phyloP scores from a whole-genome alignment of 2,113 vertebrate genomes.

The Phalacrocorax pelagicus region DNA sequence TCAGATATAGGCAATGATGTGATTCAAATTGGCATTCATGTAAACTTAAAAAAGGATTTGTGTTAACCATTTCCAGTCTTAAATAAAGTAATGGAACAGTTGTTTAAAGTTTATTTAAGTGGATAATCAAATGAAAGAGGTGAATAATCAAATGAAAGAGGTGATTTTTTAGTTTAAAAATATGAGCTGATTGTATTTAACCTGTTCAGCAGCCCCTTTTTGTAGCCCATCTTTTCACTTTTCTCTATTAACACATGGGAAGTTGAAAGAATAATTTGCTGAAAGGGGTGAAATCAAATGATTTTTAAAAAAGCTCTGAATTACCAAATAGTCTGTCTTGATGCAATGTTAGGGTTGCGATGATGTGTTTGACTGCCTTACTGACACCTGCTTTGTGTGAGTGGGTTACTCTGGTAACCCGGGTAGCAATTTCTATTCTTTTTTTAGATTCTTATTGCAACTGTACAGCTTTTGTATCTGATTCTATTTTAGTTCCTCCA shows the following conservation, averaged over 20 bases:
- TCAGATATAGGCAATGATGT: background rate
- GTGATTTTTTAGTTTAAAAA: background rate
- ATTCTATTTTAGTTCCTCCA: background rate
- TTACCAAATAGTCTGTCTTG: background rate
- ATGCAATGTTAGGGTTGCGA: background rate
- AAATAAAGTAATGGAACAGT: background rate
- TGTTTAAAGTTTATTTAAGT: background rate
- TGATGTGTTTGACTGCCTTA: background rate
- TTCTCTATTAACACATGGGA: background rate
- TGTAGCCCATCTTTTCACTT: background rate
- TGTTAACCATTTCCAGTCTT: background rate
- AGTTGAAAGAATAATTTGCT: background rate
- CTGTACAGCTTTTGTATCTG: background rate
- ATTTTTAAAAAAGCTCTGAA: background rate
- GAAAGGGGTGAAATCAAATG: background rate
- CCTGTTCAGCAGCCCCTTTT: background rate
- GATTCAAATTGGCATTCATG: background rate
- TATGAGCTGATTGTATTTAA: background rate
- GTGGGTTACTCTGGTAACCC: background rate
- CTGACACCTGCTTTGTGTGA: background rate
- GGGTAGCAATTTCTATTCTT: background rate
- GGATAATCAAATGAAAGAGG: background rate
- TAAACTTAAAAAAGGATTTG: background rate
- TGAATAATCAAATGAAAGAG: background rate
- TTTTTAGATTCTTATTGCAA: background rate